Conservation (phyloP, 64 coral and sea anemone genomes). For the Pocillopora damicornis region DNA sequence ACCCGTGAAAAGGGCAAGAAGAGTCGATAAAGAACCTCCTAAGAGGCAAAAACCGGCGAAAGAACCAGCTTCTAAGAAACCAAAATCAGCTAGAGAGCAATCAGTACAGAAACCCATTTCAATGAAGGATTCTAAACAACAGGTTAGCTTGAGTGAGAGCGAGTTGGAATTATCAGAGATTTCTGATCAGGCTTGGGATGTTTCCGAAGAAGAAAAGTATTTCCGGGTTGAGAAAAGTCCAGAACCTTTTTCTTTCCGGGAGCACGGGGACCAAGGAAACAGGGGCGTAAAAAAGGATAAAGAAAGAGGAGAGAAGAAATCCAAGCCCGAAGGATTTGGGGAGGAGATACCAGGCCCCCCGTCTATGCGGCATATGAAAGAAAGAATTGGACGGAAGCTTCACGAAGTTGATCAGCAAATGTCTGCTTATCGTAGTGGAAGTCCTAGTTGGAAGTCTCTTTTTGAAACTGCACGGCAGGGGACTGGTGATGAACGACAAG, state of each 20-base stretch:
- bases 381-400: constrained; percentile 9
- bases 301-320: not conserved
- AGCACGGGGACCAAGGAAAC: not conserved
- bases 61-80: not conserved
- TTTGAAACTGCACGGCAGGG: not conserved
- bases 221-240: constrained; percentile 39
- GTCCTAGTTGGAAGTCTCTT: not conserved
- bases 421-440: constrained; percentile 1
- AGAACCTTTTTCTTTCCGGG: not conserved
- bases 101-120: not conserved
- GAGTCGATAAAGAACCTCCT: not conserved
- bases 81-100: not conserved
- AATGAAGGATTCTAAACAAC: not conserved
- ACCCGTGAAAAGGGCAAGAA: constrained; percentile 12
- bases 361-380: constrained; percentile 8
- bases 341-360: constrained; percentile 5
- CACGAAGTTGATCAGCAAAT: constrained; percentile 24
- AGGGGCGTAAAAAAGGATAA: not conserved
- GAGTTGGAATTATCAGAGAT: constrained; percentile 58
- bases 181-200: constrained; percentile 16
- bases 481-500: not conserved
- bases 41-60: not conserved
- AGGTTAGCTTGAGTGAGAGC: constrained; percentile 45
- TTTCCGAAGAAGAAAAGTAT: constrained; percentile 54
- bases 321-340: not conserved